Base-by-base conservation (phyloP, 23 tunicate genomes). In the Trididemnum miniatum region DNA sequence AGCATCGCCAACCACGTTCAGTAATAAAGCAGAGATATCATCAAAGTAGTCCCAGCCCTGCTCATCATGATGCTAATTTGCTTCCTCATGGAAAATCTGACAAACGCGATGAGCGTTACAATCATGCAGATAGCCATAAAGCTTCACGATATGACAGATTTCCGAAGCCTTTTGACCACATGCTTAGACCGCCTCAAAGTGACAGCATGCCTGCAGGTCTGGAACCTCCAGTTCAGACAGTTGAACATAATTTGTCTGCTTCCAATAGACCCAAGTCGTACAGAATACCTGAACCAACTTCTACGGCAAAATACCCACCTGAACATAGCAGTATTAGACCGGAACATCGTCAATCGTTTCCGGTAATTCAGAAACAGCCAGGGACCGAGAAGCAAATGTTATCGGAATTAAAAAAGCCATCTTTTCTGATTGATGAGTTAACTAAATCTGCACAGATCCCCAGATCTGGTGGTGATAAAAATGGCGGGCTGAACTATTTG, bases 121-220 rank as follows among this genome's bases (percentile, higher is more conserved):
- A 73, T 59, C 75, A 31, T 4, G 75, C 75, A 12, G 26, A 44
- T 7, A 44, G 28, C 67, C 29, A 62, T 29, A 69, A 69, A 24
- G 12, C 75, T 12, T 32, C 75, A 4, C 31, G 37, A 1, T 73
- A 73, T 59, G 90, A 86, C 36, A 71, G 71, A 29, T 86, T 86
- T 78, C 84, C 90, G 28, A 79, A 80, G 36, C 84, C 90, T 0
- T 86, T 86, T 86, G 90, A 86, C 18, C 67, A 86, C 50, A 49
- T 86, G 38, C 62, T 64, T 7, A 50, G 90, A 27, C 87, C 87
- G 4, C 34, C 62, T 4, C 76, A 35, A 20, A 73, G 73, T 52
- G 69, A 28, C 9, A 26, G 57, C 24, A 37, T 73, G 5, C 57
- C 57, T 20, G 23, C 79, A 22, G 62, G 79, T 37, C 1, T 40